Base-by-base conservation (phyloP, 1,140 invertebrate species). In the Drosophila prosaltans region DNA sequence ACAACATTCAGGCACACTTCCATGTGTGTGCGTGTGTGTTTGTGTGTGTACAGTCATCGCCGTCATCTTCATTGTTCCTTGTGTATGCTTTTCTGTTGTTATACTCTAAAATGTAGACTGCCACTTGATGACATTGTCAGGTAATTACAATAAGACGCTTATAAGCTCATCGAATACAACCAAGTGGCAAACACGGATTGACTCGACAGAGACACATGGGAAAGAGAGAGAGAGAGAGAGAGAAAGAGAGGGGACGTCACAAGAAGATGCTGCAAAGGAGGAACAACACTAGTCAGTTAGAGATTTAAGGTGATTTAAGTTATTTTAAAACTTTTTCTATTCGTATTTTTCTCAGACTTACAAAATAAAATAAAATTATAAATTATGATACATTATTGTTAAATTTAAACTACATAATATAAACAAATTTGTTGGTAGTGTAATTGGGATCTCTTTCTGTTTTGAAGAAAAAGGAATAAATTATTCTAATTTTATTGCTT, bases 91-190 rank as follows among this genome's bases (percentile, higher is more conserved):
- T 36, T 36, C 32, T 36, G 32, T 36, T 36, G 32, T 36, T 51
- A 8, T 26, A 26, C 21, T 51, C 8, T 24, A 51, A 24, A 51
- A 51, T 51, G 45, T 51, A 51, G 45, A 51, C 45, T 26, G 68
- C 63, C 75, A 88, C 79, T 86, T 66, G 72, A 76, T 64, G 72
- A 62, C 80, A 88, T 88, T 89, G 80, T 88, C 83, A 74, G 84
- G 73, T 88, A 88, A 88, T 88, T 88, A 88, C 80, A 88, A 82
- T 88, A 83, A 88, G 83, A 83, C 73, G 80, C 80, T 83, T 74
- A 83, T 83, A 83, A 88, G 80, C 83, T 80, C 77, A 80, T 86
- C 70, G 80, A 83, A 80, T 74, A 78, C 71, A 76, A 61, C 62
- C 54, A 71, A 77, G 80, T 73, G 77, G 61, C 76, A 72, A 86